Percentiles rank a stretch among this genome's conserved stretches.
Conservation (phyloP, 2,113 vertebrate genomes). For the Erinaceus europaeus region DNA sequence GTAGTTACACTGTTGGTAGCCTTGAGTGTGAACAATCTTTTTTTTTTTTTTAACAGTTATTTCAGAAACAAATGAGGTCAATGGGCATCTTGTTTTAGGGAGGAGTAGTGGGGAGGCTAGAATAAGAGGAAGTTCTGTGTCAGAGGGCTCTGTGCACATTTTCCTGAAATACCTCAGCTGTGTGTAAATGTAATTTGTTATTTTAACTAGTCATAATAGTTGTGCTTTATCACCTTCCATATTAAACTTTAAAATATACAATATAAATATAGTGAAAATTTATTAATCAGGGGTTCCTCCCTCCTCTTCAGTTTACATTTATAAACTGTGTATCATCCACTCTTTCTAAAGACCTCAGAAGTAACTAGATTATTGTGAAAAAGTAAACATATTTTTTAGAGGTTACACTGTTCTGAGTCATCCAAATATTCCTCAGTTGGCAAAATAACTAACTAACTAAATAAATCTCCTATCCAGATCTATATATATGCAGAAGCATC, state of each 20-base stretch:
- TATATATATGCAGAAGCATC: constrained; percentile 84
- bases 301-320: neutral
- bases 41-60: neutral
- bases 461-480: constrained; percentile 82
- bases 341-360: constrained; percentile 85
- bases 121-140: constrained; percentile 54
- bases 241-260: neutral
- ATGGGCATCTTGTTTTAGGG: neutral
- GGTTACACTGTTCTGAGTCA: constrained; percentile 81
- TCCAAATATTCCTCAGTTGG: constrained; percentile 76
- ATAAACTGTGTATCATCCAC: constrained; percentile 86
- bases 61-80: constrained; percentile 41
- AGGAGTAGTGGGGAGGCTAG: neutral
- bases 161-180: constrained; percentile 41
- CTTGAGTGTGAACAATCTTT: neutral
- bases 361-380: constrained; percentile 81
- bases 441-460: constrained; percentile 83
- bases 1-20: neutral
- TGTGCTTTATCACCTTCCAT: neutral
- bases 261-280: neutral
- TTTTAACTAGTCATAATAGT: neutral
- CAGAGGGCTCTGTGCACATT: constrained; percentile 40
- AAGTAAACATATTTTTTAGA: constrained; percentile 81
- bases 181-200: neutral
- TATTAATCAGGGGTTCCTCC: neutral